Conservation (phyloP, 2,797 vertebrate species). For the Cossypha polioptera region DNA sequence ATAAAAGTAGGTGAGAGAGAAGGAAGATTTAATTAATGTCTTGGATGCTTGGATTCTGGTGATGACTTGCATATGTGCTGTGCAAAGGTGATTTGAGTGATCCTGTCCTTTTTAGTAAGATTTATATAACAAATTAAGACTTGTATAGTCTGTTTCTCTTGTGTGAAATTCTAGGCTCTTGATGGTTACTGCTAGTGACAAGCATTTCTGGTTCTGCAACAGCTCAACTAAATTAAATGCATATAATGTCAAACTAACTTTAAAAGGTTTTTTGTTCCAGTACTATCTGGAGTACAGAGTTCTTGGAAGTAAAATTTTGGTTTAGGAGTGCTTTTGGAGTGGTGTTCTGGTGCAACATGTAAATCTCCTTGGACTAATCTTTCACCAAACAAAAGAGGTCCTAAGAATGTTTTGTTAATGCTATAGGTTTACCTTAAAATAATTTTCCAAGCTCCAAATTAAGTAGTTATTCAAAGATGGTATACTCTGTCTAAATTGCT, state of each 20-base stretch:
- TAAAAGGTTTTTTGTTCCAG: background rate
- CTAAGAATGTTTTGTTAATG: background rate
- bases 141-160: background rate
- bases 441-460: background rate
- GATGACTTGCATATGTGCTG: background rate
- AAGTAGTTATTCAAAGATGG: background rate
- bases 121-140: background rate
- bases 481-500: background rate
- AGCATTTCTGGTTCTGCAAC: background rate
- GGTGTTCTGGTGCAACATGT: background rate
- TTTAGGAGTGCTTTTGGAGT: background rate
- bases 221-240: background rate
- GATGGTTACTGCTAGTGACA: background rate
- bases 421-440: background rate
- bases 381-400: background rate
- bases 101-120: background rate
- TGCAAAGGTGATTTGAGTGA: background rate
- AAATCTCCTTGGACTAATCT: background rate
- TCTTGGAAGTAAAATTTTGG: background rate
- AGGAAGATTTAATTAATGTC: background rate
- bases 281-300: background rate
- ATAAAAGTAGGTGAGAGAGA: background rate
- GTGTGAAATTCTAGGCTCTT: background rate
- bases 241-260: background rate
- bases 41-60: background rate